Base-by-base conservation (phyloP, 2,888 invertebrate species). In the Thelaira solivaga region DNA sequence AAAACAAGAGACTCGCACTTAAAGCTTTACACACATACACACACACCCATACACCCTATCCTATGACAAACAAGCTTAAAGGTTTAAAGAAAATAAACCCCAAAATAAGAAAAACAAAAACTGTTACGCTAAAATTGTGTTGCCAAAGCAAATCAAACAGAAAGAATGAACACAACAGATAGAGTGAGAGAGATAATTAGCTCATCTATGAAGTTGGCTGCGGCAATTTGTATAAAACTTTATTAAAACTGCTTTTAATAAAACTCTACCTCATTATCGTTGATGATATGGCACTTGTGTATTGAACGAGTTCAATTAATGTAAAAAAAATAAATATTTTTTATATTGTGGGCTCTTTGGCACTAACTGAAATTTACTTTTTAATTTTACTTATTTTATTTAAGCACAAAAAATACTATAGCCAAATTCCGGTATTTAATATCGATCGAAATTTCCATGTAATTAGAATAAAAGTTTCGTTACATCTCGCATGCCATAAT, bases 181-280 rank as follows among this genome's bases (percentile, higher is more conserved):
- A 16, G 29, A 10, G 41, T 5, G 45, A n/a, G 41, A 31, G 5
- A n/a, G n/a, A 43, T 34, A 67, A 53, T 67, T 55, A 34, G 53
- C 4, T 67, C 43, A 53, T 67, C 31, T 53, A 45, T 22, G 22
- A 34, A 67, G 53, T 65, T 65, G 43, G 43, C 53, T 22, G 53
- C n/a, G n/a, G n/a, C 10, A 31, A 11, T 41, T 22, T 49, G 8
- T 10, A 11, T 6, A n/a, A 18, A 51, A 49, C 20, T 39, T 49
- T 18, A 36, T 36, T 18, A 47, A n/a, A n/a, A n/a, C n/a, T n/a
- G n/a, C n/a, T n/a, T n/a, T n/a, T n/a, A n/a, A n/a, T n/a, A n/a
- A n/a, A 47, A 22, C 34, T 36, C 36, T 47, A 26, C 16, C 29
- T 34, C 13, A 24, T 47, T 34, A 16, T 13, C 6, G 47, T 39